These are phyloP conservation scores for Formicarius rufipectus DNA, from an alignment of 2,113 vertebrate genomes.

Conservation along the genomic window DNA sequence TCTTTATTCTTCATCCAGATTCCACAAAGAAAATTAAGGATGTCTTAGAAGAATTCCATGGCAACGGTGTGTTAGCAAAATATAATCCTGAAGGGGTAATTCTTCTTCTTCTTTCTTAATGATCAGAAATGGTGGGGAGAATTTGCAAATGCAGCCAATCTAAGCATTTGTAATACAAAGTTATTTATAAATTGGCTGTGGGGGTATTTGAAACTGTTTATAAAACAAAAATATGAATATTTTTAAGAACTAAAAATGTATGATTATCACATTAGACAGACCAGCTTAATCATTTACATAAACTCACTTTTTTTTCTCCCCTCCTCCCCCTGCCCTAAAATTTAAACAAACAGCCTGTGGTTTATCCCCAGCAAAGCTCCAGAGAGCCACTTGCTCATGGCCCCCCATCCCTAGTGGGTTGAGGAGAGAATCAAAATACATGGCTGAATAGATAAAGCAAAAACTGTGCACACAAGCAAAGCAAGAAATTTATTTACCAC, in stretches of 20 bases:
- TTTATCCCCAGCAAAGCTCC: not conserved
- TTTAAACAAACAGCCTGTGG: not conserved
- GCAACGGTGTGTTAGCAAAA: slow-evolving; percentile 89
- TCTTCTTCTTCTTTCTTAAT: slow-evolving; percentile 41
- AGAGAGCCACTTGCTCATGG: not conserved
- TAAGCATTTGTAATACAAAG: not conserved
- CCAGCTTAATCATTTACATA: not conserved
- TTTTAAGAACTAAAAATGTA: not conserved
- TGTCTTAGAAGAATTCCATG: slow-evolving; percentile 94
- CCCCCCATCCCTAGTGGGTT: not conserved
- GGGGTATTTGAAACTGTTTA: not conserved
- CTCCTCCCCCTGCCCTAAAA: not conserved
- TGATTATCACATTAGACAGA: not conserved
- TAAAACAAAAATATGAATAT: not conserved
- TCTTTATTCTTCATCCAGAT: slow-evolving; percentile 76
- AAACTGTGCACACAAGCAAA: not conserved
- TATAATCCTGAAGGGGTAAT: slow-evolving; percentile 95
- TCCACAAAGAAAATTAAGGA: slow-evolving; percentile 96
- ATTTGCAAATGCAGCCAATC: not conserved
- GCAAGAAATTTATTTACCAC: not conserved
- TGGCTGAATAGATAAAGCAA: not conserved
- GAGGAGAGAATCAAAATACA: not conserved
- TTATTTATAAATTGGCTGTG: not conserved
- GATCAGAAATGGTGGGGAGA: not conserved
- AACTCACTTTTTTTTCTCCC: not conserved